phyloP scores from a whole-genome alignment of 2,888 invertebrate species.

The Troides aeacus region DNA sequence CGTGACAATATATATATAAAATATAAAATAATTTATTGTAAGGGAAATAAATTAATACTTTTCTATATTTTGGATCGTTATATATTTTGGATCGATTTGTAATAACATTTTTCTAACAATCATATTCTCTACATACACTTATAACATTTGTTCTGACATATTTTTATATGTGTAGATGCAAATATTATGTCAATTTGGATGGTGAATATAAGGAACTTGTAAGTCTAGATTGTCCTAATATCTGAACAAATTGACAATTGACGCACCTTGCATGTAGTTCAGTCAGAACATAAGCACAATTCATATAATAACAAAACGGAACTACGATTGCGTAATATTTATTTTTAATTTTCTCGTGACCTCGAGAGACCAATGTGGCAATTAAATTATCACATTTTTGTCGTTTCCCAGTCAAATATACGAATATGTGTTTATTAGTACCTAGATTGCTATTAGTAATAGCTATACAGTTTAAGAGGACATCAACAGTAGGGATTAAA shows the following conservation, averaged over 20 bases:
- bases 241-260: slow-evolving; percentile 32
- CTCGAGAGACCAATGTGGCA: slow-evolving; percentile 56
- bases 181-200: too few relatives aligned
- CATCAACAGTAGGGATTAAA: not conserved
- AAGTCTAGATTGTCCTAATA: slow-evolving; percentile 30
- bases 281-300: slow-evolving; percentile 31
- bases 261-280: slow-evolving; percentile 34
- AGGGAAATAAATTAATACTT: too few relatives aligned
- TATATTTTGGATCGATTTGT: too few relatives aligned
- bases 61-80: too few relatives aligned
- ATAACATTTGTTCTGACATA: too few relatives aligned
- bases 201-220: slow-evolving; percentile 15
- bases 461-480: not conserved
- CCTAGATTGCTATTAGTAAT: slow-evolving; percentile 22
- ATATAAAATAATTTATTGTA: too few relatives aligned
- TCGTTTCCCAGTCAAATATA: slow-evolving; percentile 44
- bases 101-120: too few relatives aligned
- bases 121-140: too few relatives aligned
- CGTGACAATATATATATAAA: too few relatives aligned
- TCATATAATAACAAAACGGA: slow-evolving; percentile 51
- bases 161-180: too few relatives aligned
- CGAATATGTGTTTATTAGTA: slow-evolving; percentile 36
- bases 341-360: slow-evolving; percentile 52
- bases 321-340: slow-evolving; percentile 55
- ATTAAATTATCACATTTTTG: slow-evolving; percentile 62